phyloP scores from a whole-genome alignment of 2,113 vertebrate genomes.

The Zapus hudsonius region DNA sequence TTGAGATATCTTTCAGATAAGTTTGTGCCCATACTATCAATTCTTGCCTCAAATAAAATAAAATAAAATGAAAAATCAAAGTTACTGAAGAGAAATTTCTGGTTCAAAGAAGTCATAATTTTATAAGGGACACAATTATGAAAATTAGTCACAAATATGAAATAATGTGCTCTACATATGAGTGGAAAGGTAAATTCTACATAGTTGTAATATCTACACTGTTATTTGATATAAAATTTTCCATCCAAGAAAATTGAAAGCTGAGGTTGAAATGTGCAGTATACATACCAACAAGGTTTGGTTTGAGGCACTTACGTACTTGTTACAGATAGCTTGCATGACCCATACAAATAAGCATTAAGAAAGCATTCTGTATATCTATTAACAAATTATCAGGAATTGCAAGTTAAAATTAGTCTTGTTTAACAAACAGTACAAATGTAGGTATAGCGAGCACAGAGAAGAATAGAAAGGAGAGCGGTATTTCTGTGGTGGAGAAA shows the following conservation, averaged over 20 bases:
- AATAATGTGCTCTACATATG: conserved; percentile 33
- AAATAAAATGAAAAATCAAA: neutral
- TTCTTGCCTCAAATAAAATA: conserved; percentile 45
- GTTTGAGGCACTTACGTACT: conserved; percentile 11
- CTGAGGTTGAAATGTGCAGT: conserved; percentile 42
- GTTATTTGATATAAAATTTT: conserved; percentile 19
- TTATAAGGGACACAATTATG: conserved; percentile 42
- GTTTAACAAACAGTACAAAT: conserved; percentile 63
- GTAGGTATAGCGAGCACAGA: conserved; percentile 40
- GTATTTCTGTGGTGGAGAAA: conserved; percentile 65
- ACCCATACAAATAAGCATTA: neutral
- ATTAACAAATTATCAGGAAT: conserved; percentile 36
- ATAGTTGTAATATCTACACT: neutral
- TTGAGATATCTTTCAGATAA: conserved; percentile 54
- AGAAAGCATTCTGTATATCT: conserved; percentile 16
- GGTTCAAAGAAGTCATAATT: conserved; percentile 36
- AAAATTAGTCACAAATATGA: conserved; percentile 19
- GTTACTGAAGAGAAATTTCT: conserved; percentile 18
- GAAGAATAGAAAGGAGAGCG: conserved; percentile 24
- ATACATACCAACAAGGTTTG: neutral
- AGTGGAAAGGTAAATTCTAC: conserved; percentile 25
- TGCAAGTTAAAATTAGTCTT: conserved; percentile 60
- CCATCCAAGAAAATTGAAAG: conserved; percentile 59
- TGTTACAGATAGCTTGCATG: neutral
- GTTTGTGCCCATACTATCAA: neutral